Conservation (phyloP, 2,888 invertebrate genomes). For the Caenorhabditis sp. region DNA sequence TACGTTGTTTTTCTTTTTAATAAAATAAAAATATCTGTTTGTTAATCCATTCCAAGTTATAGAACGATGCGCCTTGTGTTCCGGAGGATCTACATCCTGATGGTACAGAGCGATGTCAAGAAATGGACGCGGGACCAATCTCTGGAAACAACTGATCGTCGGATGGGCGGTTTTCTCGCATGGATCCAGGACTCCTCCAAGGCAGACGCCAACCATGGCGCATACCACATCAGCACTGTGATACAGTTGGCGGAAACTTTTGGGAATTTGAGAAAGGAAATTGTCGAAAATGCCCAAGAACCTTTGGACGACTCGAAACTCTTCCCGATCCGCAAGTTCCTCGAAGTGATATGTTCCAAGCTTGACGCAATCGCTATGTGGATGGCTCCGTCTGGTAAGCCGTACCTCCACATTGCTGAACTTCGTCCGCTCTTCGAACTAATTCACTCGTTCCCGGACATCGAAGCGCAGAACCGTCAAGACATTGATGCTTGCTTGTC, state of each 20-base stretch:
- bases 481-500: constrained; percentile 7
- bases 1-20: too few species aligned
- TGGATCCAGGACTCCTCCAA: constrained; percentile 18
- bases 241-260: constrained; percentile 13
- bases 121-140: constrained; percentile 27
- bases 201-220: neutral
- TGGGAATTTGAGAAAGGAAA: neutral
- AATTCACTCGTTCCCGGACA: constrained; percentile 26
- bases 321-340: constrained; percentile 20
- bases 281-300: neutral
- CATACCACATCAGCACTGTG: constrained; percentile 14
- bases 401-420: constrained; percentile 3
- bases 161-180: constrained; percentile 23
- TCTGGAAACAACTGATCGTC: neutral
- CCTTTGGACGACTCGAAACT: neutral
- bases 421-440: constrained; percentile 15
- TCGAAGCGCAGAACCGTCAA: constrained; percentile 1
- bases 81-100: constrained; percentile 3
- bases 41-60: neutral
- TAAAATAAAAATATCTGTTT: too few species aligned
- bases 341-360: constrained; percentile 16
- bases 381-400: constrained; percentile 5
- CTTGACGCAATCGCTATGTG: constrained; percentile 14
- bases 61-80: constrained; percentile 19
- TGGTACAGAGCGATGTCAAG: constrained; percentile 12